phyloP scores from a whole-genome alignment of 64 coral and sea anemone species.

The Pocillopora damicornis region DNA sequence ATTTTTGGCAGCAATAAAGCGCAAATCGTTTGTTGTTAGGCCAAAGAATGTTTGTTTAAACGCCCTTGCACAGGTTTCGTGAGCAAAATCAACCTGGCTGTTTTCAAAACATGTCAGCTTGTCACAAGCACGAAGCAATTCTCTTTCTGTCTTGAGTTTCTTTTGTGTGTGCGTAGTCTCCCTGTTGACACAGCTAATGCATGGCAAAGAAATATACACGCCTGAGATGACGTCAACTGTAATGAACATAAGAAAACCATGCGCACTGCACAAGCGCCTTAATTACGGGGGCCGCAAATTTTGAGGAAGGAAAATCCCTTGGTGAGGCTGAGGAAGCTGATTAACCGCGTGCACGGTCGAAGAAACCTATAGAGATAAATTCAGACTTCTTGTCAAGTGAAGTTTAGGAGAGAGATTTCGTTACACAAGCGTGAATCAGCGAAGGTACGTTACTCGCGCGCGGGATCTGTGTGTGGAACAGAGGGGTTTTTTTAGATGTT shows the following conservation, averaged over 20 bases:
- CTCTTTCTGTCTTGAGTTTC: conserved; percentile 34
- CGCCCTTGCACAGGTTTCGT: background rate
- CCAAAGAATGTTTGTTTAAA: background rate
- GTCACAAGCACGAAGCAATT: conserved; percentile 32
- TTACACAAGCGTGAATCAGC: background rate
- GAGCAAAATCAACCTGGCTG: background rate
- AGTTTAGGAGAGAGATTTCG: background rate
- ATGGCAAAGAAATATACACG: background rate
- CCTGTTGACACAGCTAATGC: conserved; percentile 38
- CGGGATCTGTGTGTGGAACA: background rate
- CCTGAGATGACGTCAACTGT: conserved; percentile 17
- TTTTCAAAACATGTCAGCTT: conserved; percentile 10
- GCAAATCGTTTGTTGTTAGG: conserved; percentile 1
- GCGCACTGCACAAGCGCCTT: background rate
- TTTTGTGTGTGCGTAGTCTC: conserved; percentile 1
- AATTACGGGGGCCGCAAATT: conserved; percentile 5
- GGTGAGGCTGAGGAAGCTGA: background rate
- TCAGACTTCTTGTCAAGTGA: background rate
- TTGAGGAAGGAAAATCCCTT: conserved; percentile 1
- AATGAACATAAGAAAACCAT: background rate
- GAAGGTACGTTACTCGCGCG: background rate
- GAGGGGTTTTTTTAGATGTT: conserved; percentile 8
- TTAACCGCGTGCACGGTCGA: background rate
- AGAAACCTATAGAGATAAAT: background rate
- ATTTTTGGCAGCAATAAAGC: conserved; percentile 4